These are phyloP conservation scores for Rapana venosa DNA, from an alignment of 2,888 invertebrate species.

Conservation along the genomic window DNA sequence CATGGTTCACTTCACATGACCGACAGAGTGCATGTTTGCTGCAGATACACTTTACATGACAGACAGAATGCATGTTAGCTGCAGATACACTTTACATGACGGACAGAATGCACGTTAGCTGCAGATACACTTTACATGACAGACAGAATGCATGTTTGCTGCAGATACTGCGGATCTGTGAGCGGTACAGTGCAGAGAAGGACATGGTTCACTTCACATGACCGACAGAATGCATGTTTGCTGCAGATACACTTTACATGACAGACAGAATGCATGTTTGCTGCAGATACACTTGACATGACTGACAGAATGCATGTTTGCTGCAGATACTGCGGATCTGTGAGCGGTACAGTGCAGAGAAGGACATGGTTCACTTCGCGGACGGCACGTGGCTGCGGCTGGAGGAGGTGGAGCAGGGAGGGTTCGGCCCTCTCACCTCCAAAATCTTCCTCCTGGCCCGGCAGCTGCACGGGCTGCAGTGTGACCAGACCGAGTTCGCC, in stretches of 20 bases:
- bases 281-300: constrained; percentile 62
- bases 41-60: no score
- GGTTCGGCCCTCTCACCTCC: constrained; percentile 74
- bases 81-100: no score
- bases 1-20: constrained; percentile 72
- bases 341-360: constrained; percentile 69
- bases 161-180: constrained; percentile 75
- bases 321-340: constrained; percentile 75
- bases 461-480: constrained; percentile 70
- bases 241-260: no score
- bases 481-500: constrained; percentile 74
- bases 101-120: no score
- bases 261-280: no score
- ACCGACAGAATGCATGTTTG: background rate
- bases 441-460: constrained; percentile 75
- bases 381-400: constrained; percentile 70
- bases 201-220: constrained; percentile 70
- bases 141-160: background rate
- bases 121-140: no score
- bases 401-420: constrained; percentile 71
- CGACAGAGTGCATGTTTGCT: no score
- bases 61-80: no score
- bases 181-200: constrained; percentile 69
- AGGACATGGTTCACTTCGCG: constrained; percentile 73
- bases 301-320: background rate